These are phyloP conservation scores for Homarus gammarus DNA, from an alignment of 2,888 invertebrate genomes.

Conservation along the genomic window DNA sequence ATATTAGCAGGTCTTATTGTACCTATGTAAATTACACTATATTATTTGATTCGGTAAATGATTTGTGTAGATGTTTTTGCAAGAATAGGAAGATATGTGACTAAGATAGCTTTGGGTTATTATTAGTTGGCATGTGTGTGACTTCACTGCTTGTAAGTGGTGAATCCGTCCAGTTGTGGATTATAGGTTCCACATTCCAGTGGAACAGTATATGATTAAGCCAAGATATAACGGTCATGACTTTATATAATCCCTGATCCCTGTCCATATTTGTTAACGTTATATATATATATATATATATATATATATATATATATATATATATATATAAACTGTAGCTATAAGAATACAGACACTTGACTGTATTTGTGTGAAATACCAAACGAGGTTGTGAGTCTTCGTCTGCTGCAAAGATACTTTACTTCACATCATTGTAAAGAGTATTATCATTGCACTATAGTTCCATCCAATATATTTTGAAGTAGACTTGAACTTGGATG, in stretches of 20 bases:
- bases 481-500: not conserved
- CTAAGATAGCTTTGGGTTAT: not conserved
- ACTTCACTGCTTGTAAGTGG: constrained; percentile 6
- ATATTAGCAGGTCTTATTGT: constrained; percentile 14
- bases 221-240: not conserved
- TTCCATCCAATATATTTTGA: not conserved
- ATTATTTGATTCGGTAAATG: not conserved
- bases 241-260: not conserved
- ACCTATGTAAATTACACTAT: not conserved
- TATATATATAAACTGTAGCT: too few species aligned
- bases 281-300: too few species aligned
- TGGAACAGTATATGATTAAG: not conserved
- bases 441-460: not conserved
- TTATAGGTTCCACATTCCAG: not conserved
- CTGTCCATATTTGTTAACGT: not conserved
- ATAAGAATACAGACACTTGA: too few species aligned
- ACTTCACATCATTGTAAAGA: not conserved
- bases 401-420: not conserved
- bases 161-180: constrained; percentile 20
- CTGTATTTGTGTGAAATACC: not conserved
- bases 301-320: too few species aligned
- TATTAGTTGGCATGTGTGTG: not conserved
- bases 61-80: not conserved
- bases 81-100: not conserved
- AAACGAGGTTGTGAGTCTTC: not conserved